phyloP scores from a whole-genome alignment of 2,797 vertebrate genomes.

The Gambelia wislizenii region DNA sequence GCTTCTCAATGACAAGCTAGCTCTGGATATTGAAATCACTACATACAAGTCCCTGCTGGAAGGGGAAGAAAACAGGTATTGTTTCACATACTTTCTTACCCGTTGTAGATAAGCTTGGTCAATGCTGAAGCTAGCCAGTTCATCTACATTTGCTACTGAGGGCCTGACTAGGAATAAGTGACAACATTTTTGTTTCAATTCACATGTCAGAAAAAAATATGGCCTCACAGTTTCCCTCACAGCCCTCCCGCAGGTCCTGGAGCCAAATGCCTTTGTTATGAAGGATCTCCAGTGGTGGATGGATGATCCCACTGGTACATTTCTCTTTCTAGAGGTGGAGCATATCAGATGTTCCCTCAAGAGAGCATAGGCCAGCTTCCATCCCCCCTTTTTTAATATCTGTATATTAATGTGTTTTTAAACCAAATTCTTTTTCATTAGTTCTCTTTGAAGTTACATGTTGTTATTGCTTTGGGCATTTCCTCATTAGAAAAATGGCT shows the following conservation, averaged over 20 bases:
- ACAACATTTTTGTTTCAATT: not conserved
- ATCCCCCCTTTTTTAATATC: not conserved
- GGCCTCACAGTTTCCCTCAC: not conserved
- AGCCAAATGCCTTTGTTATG: too few species aligned
- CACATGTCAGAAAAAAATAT: not conserved
- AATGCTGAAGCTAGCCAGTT: not conserved
- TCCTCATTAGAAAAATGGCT: not conserved
- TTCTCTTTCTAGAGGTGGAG: not conserved
- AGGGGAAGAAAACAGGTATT: constrained; percentile 72
- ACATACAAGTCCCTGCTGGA: constrained; percentile 85
- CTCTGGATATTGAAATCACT: constrained; percentile 85
- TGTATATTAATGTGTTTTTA: too few species aligned
- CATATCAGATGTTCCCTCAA: not conserved
- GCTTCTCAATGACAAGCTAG: constrained; percentile 85
- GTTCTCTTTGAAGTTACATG: not conserved
- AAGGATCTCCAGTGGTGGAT: too few species aligned
- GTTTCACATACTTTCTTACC: not conserved
- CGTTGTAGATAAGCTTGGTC: not conserved
- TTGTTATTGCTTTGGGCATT: not conserved
- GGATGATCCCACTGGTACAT: not conserved
- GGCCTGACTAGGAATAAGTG: not conserved
- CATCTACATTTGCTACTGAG: not conserved
- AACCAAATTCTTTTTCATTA: not conserved
- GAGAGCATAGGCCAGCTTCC: not conserved
- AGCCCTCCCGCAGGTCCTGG: too few species aligned